A percentile compares a stretch with the other conserved stretches of the same genome.
Evolutionary conservation across 2,888 invertebrate genomes (phyloP).

Genomic region (Nyleta sp.): DNA sequence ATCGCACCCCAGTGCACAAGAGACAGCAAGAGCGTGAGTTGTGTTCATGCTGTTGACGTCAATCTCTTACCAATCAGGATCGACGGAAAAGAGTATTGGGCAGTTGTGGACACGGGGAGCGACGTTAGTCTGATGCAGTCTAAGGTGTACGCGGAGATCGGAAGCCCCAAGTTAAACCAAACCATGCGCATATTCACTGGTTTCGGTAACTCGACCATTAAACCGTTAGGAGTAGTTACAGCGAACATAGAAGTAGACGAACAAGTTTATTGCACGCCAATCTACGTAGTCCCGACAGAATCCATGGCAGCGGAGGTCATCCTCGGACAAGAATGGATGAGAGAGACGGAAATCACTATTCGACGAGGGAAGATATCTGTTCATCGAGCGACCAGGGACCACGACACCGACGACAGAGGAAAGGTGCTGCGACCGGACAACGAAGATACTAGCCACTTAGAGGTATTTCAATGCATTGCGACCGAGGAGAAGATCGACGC

Average conservation of each 20-base stretch:
- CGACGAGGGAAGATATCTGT: conserved; percentile 19
- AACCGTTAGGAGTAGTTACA: neutral
- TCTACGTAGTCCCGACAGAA: conserved; percentile 10
- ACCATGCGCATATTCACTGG: conserved; percentile 12
- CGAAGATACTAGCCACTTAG: no score
- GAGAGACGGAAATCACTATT: conserved; percentile 43
- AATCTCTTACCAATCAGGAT: conserved; percentile 4
- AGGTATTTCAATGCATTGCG: neutral
- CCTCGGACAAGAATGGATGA: conserved; percentile 42
- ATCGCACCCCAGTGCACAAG: conserved; percentile 2
- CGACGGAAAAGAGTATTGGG: neutral
- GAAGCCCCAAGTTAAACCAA: neutral
- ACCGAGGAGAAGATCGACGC: neutral
- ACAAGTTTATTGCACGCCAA: neutral
- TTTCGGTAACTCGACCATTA: neutral
- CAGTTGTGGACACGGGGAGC: conserved; percentile 14
- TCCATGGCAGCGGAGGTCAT: conserved; percentile 38
- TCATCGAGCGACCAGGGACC: neutral
- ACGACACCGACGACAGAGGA: neutral
- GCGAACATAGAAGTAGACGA: neutral
- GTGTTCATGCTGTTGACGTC: neutral
- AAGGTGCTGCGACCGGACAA: no score
- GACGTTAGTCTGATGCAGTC: conserved; percentile 22
- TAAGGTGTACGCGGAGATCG: neutral
- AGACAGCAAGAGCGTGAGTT: neutral